These are phyloP conservation scores for Serripes groenlandicus DNA, from an alignment of 2,888 invertebrate genomes.

Conservation along the genomic window DNA sequence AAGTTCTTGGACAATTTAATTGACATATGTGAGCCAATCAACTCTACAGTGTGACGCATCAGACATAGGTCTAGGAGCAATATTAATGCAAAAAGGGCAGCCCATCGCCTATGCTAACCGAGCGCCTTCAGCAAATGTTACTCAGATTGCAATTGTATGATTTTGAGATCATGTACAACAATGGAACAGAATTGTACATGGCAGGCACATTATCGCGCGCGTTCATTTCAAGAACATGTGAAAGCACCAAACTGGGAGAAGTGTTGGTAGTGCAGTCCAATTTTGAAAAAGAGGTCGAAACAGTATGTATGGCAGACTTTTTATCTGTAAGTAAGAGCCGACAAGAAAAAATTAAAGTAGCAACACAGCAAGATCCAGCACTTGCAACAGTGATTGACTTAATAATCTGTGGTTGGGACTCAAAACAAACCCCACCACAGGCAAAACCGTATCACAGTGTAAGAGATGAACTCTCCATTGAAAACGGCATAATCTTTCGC, in stretches of 20 bases:
- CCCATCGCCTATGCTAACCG: slow-evolving; percentile 63
- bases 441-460: slow-evolving; percentile 49
- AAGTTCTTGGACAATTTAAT: slow-evolving; percentile 38
- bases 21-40: slow-evolving; percentile 44
- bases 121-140: slow-evolving; percentile 68
- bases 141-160: slow-evolving; percentile 65
- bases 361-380: slow-evolving; percentile 48
- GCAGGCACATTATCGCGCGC: slow-evolving; percentile 61
- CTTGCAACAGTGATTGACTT: slow-evolving; percentile 32
- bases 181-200: slow-evolving; percentile 60
- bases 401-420: slow-evolving; percentile 55
- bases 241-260: slow-evolving; percentile 2
- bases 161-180: slow-evolving; percentile 41
- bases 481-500: slow-evolving; percentile 60
- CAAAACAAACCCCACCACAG: slow-evolving; percentile 35
- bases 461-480: slow-evolving; percentile 56
- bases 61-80: slow-evolving; percentile 65
- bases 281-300: slow-evolving; percentile 13
- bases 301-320: slow-evolving; percentile 23
- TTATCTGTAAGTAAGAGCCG: background rate
- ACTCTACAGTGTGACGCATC: slow-evolving; percentile 5
- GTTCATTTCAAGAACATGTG: slow-evolving; percentile 11
- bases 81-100: slow-evolving; percentile 61
- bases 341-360: slow-evolving; percentile 16
- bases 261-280: slow-evolving; percentile 14